phyloP scores from a whole-genome alignment of 2,797 vertebrate species.

The Oryzias sinensis region DNA sequence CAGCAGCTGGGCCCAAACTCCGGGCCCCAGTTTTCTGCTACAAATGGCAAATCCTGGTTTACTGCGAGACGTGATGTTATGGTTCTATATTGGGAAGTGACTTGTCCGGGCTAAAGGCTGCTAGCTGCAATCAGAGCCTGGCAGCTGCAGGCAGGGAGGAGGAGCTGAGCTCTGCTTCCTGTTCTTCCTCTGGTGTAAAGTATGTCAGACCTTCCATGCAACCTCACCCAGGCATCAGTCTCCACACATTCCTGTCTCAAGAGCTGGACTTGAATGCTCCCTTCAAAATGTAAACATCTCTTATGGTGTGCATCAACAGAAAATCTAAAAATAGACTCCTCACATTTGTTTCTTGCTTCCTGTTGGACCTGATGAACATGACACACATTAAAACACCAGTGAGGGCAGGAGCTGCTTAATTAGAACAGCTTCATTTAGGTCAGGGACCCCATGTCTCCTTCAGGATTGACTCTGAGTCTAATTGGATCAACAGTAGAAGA shows the following conservation, averaged over 20 bases:
- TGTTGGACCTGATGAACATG: constrained; percentile 39
- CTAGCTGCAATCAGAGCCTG: constrained; percentile 46
- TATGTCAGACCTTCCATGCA: constrained; percentile 12
- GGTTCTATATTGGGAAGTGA: constrained; percentile 33
- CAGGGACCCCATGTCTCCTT: constrained; percentile 44
- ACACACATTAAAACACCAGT: constrained; percentile 41
- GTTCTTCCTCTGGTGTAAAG: constrained; percentile 26
- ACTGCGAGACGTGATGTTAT: not conserved
- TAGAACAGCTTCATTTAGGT: constrained; percentile 66
- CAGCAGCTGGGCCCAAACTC: not conserved
- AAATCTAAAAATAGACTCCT: constrained; percentile 9
- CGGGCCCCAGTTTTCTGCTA: not conserved
- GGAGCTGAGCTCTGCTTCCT: constrained; percentile 50
- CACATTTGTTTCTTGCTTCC: constrained; percentile 29
- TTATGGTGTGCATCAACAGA: not conserved
- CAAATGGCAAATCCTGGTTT: not conserved
- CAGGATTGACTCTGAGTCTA: constrained; percentile 18
- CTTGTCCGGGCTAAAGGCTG: constrained; percentile 36
- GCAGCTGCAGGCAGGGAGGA: constrained; percentile 43
- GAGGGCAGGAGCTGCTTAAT: constrained; percentile 51
- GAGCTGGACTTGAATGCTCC: not conserved
- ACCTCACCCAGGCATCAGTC: not conserved
- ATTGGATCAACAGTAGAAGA: constrained; percentile 22
- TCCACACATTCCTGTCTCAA: not conserved
- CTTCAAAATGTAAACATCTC: not conserved